Evolutionary conservation across 2,888 invertebrate species (phyloP), one percentile per base, ranked within the genome.

Genomic region (Cylindroiulus punctatus): DNA sequence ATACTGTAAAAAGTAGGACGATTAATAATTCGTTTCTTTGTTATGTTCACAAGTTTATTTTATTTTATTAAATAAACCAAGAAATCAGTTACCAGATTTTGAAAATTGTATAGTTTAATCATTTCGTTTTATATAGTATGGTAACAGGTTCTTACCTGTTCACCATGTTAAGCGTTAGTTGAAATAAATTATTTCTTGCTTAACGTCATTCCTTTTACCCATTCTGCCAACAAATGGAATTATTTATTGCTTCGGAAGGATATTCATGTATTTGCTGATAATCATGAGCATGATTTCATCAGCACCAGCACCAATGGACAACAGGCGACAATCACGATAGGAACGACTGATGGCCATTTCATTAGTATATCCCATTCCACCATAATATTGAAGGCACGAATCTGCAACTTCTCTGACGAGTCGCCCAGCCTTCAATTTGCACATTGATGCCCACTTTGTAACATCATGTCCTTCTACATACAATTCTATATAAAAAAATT

Each of bases 251-350:
- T 87, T 84, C 8, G 92, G 91, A 22, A 91, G 89, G 36, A 90
- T 92, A 87, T 91, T 91, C 91, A 92, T 92, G 88, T 91, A 91
- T 89, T 93, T 93, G 88, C 91, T 91, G 87, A 93, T 92, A 88
- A 93, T 93, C 81, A 90, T 90, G 86, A 93, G 89, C 93, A 93
- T 93, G 10, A 93, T 91, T 90, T 93, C 93, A 89, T 93, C 93
- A 30, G 92, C 91, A 0, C 93, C 93, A 32, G 91, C 93, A n/a
- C 92, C 93, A 87, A 93, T 93, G 8, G 92, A 93, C 76, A 92
- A 84, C 22, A 93, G 89, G 3, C 93, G 90, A 84, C 91, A 88
- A 89, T 93, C 93, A 81, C 93, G 90, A 87, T 89, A 91, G 17
- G 88, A 87, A 47, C 90, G 88, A n/a, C 90, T 90, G 84, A 93